A percentile compares a stretch with the other conserved stretches of the same genome.
Conservation (phyloP, 2,888 invertebrate genomes). For the Eudiplozoon nipponicum region DNA sequence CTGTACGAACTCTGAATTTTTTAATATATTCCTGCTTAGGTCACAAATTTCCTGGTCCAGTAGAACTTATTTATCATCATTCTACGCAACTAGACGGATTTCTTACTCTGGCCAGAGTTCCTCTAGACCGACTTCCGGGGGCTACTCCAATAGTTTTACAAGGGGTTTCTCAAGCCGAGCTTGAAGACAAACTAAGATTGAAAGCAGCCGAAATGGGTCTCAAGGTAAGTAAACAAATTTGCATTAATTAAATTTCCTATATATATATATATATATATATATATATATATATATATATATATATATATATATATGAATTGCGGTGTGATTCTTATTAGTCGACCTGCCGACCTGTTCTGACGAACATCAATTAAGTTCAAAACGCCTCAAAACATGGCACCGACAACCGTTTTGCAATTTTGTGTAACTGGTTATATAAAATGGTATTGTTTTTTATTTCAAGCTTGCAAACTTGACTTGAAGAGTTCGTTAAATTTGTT, state of each 20-base stretch:
- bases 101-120: slow-evolving; percentile 21
- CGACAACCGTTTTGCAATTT: no score
- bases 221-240: slow-evolving; percentile 2
- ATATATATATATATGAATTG: not conserved
- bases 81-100: slow-evolving; percentile 22
- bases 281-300: not conserved
- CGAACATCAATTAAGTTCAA: no score
- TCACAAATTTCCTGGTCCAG: slow-evolving; percentile 22
- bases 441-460: no score
- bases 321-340: not conserved
- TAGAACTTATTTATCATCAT: slow-evolving; percentile 25
- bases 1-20: no score
- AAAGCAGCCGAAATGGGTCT: slow-evolving; percentile 12
- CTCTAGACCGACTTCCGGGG: slow-evolving; percentile 21
- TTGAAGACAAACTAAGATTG: slow-evolving; percentile 21
- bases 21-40: slow-evolving; percentile 18
- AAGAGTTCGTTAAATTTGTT: no score
- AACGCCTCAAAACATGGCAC: no score
- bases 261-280: not conserved
- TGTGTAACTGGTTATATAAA: no score
- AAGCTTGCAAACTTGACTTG: no score
- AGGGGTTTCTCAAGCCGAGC: slow-evolving; percentile 23
- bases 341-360: not conserved
- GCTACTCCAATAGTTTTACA: slow-evolving; percentile 23
- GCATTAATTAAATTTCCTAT: not conserved